Percentiles rank a stretch among this genome's conserved stretches.
phyloP scores from a whole-genome alignment of 2,113 vertebrate genomes.

The Pandion haliaetus region DNA sequence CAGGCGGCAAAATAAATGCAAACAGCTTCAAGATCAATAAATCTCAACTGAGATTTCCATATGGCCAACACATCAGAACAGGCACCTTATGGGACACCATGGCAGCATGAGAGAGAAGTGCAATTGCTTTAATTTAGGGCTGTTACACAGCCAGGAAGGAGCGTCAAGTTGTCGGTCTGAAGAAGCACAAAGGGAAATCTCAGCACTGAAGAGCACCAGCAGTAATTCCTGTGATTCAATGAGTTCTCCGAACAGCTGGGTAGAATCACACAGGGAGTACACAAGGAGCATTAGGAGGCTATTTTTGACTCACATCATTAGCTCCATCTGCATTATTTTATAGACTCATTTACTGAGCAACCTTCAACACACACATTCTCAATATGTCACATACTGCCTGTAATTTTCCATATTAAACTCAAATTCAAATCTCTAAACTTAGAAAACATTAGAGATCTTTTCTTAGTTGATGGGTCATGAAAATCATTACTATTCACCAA shows the following conservation, averaged over 20 bases:
- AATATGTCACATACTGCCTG: not conserved
- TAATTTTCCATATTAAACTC: not conserved
- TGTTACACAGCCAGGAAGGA: not conserved
- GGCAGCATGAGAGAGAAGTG: not conserved
- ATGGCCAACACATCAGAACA: not conserved
- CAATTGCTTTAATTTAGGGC: not conserved
- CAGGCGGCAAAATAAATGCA: not conserved
- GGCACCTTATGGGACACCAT: not conserved
- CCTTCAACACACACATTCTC: not conserved
- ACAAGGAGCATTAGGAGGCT: not conserved
- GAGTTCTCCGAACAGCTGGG: conserved; percentile 11
- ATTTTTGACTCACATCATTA: conserved; percentile 24
- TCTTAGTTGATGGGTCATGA: not conserved
- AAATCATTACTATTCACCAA: not conserved
- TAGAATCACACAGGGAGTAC: not conserved
- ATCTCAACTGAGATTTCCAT: not conserved
- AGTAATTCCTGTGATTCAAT: not conserved
- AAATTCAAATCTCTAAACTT: not conserved
- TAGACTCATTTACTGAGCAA: not conserved
- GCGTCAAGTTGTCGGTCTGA: not conserved
- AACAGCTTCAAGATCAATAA: not conserved
- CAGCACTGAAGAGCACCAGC: not conserved
- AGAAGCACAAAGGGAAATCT: not conserved
- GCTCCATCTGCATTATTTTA: conserved; percentile 27
- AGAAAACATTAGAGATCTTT: not conserved